A percentile compares a stretch with the other conserved stretches of the same genome.
Conservation (phyloP, 2,113 vertebrate genomes). For the Nannobrachium achirus region DNA sequence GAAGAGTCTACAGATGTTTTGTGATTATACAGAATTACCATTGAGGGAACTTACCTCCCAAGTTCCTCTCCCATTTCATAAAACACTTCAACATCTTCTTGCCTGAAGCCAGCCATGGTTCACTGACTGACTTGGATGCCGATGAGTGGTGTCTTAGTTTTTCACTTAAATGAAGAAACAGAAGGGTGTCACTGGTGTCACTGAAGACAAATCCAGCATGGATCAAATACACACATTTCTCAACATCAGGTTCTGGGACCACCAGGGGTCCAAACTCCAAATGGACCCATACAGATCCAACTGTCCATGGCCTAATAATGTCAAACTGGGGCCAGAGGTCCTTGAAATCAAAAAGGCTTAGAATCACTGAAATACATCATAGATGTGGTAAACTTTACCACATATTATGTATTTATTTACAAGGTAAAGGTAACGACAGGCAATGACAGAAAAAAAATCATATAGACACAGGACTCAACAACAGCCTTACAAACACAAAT, state of each 20-base stretch:
- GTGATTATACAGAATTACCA: not conserved
- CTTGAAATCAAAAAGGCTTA: too few species aligned
- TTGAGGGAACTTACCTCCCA: conserved; percentile 71
- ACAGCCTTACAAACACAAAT: too few species aligned
- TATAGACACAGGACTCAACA: not conserved
- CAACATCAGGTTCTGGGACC: not conserved
- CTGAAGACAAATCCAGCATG: not conserved
- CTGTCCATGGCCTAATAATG: too few species aligned
- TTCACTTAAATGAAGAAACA: conserved; percentile 25
- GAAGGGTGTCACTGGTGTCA: not conserved
- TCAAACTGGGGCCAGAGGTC: too few species aligned
- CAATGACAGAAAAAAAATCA: not conserved
- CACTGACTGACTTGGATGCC: conserved; percentile 45
- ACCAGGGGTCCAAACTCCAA: too few species aligned
- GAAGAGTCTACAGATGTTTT: too few species aligned
- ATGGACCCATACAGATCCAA: too few species aligned
- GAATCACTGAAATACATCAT: too few species aligned
- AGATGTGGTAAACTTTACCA: too few species aligned
- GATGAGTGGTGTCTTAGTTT: conserved; percentile 19
- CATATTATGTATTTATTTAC: too few species aligned
- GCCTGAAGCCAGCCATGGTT: conserved; percentile 82
- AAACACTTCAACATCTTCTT: conserved; percentile 81
- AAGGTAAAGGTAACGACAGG: not conserved
- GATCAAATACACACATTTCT: not conserved
- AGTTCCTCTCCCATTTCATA: conserved; percentile 84